A percentile compares a stretch with the other conserved stretches of the same genome.
Conservation (phyloP, 1,140 invertebrate genomes). For the Drosophila ironensis region DNA sequence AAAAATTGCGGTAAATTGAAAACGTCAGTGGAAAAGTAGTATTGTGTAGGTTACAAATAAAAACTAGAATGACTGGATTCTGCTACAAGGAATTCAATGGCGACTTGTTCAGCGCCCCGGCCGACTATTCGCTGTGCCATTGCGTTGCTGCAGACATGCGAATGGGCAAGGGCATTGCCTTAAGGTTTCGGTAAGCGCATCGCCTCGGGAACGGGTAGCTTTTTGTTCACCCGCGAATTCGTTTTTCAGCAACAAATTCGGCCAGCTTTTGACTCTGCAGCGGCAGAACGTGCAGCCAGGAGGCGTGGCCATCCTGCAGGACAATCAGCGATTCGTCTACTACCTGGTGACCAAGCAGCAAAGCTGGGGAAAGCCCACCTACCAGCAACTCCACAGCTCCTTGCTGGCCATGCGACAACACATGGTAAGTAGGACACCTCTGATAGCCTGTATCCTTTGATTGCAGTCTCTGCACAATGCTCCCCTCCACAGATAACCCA, state of each 20-base stretch:
- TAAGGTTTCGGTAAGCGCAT: conserved; percentile 76
- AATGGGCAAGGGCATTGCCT: conserved; percentile 86
- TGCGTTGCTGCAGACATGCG: conserved; percentile 84
- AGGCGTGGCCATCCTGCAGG: conserved; percentile 83
- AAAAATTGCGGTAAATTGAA: conserved; percentile 28
- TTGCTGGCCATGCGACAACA: conserved; percentile 80
- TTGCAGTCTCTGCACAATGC: no score
- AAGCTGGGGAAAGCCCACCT: conserved; percentile 82
- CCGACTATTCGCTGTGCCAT: conserved; percentile 84
- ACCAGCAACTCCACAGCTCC: conserved; percentile 78
- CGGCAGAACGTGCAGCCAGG: conserved; percentile 82
- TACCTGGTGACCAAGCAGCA: conserved; percentile 83
- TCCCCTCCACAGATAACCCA: conserved; percentile 56
- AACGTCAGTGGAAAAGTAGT: background rate
- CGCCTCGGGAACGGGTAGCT: no score
- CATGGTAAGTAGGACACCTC: conserved; percentile 53
- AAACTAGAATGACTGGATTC: conserved; percentile 30
- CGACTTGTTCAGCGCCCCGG: conserved; percentile 83
- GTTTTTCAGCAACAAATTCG: conserved; percentile 70
- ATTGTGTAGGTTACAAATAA: background rate
- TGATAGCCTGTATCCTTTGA: no score
- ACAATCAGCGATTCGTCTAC: conserved; percentile 83
- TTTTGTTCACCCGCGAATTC: background rate
- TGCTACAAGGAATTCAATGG: conserved; percentile 81
- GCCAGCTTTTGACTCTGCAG: conserved; percentile 68